These are phyloP conservation scores for Drosophila formosana DNA, from an alignment of 2,888 invertebrate species.

Conservation along the genomic window DNA sequence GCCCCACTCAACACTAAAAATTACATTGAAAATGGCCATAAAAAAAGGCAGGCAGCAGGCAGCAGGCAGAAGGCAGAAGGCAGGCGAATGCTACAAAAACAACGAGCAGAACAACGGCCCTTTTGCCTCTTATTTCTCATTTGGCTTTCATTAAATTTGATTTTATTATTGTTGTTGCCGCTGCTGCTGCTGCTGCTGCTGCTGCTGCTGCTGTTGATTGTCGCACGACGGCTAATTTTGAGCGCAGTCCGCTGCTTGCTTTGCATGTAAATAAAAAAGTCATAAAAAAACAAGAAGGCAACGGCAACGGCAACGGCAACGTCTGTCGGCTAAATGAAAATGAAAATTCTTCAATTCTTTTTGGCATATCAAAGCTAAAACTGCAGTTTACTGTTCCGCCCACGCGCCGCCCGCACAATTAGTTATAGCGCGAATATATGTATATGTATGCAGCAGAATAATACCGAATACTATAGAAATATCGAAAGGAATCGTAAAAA, in stretches of 20 bases:
- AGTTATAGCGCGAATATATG: constrained; percentile 33
- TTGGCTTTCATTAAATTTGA: constrained; percentile 74
- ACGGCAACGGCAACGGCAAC: not conserved
- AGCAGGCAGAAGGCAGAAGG: constrained; percentile 25
- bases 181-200: constrained; percentile 32
- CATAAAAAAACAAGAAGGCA: constrained; percentile 46
- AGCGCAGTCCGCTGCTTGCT: constrained; percentile 42
- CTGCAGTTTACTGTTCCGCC: constrained; percentile 50
- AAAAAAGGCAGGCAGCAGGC: constrained; percentile 45
- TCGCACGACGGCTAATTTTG: constrained; percentile 63
- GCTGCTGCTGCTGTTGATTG: constrained; percentile 50
- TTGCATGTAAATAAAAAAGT: constrained; percentile 65
- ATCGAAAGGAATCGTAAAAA: constrained; percentile 33
- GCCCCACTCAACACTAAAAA: constrained; percentile 71
- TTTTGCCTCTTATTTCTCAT: constrained; percentile 56
- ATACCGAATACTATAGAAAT: constrained; percentile 12
- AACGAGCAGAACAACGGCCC: constrained; percentile 32
- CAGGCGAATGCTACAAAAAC: constrained; percentile 43
- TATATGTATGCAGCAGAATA: not conserved
- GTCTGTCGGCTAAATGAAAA: constrained; percentile 40
- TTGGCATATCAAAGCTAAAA: constrained; percentile 32
- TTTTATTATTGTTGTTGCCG: constrained; percentile 58
- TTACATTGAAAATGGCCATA: constrained; percentile 74
- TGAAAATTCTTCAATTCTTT: constrained; percentile 38
- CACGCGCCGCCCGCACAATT: constrained; percentile 33